A percentile compares a stretch with the other conserved stretches of the same genome.
These are phyloP conservation scores for Grapholita molesta DNA, from an alignment of 1,140 invertebrate genomes.

Conservation along the genomic window DNA sequence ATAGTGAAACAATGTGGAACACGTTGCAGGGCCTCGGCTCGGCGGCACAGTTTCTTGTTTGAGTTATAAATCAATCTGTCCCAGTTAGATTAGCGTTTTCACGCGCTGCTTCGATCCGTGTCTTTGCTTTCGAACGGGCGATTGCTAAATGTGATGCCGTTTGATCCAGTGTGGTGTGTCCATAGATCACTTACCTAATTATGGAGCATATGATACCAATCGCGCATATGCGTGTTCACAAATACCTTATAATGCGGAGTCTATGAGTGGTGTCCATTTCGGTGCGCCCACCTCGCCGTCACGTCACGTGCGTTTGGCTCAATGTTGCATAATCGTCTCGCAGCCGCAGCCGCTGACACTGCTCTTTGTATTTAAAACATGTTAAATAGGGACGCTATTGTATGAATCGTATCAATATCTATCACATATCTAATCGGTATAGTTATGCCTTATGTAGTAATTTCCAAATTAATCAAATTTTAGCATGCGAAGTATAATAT, in stretches of 20 bases:
- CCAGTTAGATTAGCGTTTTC: conserved; percentile 67
- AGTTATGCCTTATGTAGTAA: neutral
- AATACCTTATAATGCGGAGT: neutral
- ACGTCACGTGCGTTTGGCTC: conserved; percentile 40
- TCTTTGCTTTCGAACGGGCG: conserved; percentile 56
- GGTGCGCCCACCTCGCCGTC: conserved; percentile 32
- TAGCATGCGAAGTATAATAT: too few species aligned
- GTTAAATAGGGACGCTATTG: conserved; percentile 48
- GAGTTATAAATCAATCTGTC: conserved; percentile 68
- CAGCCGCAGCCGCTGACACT: conserved; percentile 43
- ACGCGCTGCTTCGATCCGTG: conserved; percentile 46
- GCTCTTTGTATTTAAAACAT: conserved; percentile 65
- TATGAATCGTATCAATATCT: conserved; percentile 62
- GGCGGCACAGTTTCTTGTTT: conserved; percentile 68
- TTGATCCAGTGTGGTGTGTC: conserved; percentile 22
- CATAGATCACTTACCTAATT: neutral
- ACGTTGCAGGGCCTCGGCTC: conserved; percentile 61
- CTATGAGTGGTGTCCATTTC: conserved; percentile 34
- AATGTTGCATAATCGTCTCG: conserved; percentile 57
- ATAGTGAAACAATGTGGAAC: conserved; percentile 63
- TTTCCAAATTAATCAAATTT: neutral
- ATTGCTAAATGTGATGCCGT: conserved; percentile 52
- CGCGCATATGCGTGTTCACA: neutral
- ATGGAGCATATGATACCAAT: neutral
- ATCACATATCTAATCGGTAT: conserved; percentile 14